Evolutionary conservation across 2,797 vertebrate genomes (phyloP).

Genomic region (Smutsia gigantea): DNA sequence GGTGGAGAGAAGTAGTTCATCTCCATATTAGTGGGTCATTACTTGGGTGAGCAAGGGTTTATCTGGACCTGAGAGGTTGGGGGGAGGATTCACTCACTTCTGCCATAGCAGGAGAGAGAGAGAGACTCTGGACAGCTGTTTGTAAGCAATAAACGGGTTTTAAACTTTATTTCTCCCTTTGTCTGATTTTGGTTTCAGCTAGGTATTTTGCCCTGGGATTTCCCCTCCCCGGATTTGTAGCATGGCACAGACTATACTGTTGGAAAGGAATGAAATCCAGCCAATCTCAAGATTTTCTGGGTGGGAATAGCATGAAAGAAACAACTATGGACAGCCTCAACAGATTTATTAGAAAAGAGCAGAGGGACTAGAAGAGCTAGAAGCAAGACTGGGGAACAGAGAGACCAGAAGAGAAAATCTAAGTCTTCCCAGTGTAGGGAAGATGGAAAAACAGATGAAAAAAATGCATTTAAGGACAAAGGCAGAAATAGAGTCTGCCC

Average conservation of each 20-base stretch:
- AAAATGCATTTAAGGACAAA: neutral
- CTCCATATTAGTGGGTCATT: too few species aligned
- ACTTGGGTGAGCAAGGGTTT: too few species aligned
- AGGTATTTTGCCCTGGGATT: too few species aligned
- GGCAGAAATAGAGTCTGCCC: neutral
- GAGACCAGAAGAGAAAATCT: neutral
- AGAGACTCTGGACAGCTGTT: too few species aligned
- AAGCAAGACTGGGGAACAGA: neutral
- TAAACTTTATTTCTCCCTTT: too few species aligned
- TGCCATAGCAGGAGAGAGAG: too few species aligned
- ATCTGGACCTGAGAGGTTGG: too few species aligned
- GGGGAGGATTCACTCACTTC: too few species aligned
- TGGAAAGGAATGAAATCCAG: constrained; percentile 27
- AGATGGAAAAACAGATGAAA: neutral
- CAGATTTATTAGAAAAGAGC: neutral
- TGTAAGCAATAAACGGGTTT: too few species aligned
- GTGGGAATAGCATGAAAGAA: neutral
- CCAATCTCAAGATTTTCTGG: neutral
- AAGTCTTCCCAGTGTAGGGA: neutral
- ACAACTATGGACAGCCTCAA: neutral
- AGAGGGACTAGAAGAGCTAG: neutral
- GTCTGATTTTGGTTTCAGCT: too few species aligned
- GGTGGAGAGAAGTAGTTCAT: too few species aligned
- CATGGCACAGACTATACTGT: neutral
- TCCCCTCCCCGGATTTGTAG: too few species aligned